Conservation (phyloP, 2,888 invertebrate genomes). For the Tribolium freemani region DNA sequence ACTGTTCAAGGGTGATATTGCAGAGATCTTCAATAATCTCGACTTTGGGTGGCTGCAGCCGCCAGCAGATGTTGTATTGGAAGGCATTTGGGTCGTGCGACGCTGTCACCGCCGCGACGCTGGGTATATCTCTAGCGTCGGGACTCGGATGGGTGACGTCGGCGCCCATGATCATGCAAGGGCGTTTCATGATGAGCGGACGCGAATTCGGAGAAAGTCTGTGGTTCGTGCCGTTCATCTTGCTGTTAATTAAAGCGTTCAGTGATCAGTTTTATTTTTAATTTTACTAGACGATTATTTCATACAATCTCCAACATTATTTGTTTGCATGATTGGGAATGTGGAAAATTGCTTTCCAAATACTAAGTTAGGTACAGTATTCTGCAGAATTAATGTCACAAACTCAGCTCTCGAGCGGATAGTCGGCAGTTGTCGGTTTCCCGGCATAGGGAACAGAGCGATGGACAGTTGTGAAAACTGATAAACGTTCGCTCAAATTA, state of each 20-base stretch:
- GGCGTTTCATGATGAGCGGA: constrained; percentile 60
- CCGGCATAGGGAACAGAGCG: no score
- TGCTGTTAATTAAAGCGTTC: constrained; percentile 68
- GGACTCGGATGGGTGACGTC: constrained; percentile 95
- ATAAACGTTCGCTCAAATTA: no score
- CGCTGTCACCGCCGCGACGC: constrained; percentile 83
- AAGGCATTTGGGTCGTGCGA: constrained; percentile 79
- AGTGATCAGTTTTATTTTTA: no score
- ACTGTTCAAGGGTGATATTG: constrained; percentile 71
- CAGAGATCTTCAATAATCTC: constrained; percentile 85
- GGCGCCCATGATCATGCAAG: constrained; percentile 80
- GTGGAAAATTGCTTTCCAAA: no score
- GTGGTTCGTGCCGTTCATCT: constrained; percentile 88
- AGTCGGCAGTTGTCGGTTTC: no score
- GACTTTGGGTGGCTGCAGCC: constrained; percentile 80
- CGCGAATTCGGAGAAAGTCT: neutral
- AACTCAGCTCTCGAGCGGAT: no score
- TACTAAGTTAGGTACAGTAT: no score
- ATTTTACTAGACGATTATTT: no score
- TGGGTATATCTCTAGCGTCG: constrained; percentile 75
- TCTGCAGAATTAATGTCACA: no score
- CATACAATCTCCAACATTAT: no score
- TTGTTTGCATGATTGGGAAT: no score
- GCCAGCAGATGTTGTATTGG: constrained; percentile 81
- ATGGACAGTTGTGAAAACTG: no score